Evolutionary conservation across 2,797 vertebrate species (phyloP).

Genomic region (Coluber constrictor): DNA sequence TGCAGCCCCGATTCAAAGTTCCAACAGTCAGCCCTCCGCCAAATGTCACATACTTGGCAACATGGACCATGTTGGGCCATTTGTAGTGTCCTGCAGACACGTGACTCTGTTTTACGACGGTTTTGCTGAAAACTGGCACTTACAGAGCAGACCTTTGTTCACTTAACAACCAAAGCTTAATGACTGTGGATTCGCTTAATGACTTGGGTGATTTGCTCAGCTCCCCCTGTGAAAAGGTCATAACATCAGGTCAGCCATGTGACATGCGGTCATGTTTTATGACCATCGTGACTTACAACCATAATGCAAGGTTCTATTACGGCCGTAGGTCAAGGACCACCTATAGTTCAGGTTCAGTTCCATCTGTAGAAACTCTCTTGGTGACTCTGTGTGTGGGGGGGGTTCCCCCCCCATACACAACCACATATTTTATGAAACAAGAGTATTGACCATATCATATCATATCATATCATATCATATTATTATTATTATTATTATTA

Average conservation of each 20-base stretch:
- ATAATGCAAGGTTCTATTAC: background rate
- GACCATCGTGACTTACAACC: background rate
- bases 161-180: background rate
- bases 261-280: background rate
- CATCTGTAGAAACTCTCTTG: background rate
- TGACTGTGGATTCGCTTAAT: background rate
- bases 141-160: background rate
- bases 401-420: too few relatives aligned
- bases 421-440: too few relatives aligned
- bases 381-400: background rate
- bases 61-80: background rate
- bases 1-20: background rate
- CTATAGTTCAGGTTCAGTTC: background rate
- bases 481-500: too few relatives aligned
- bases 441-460: too few relatives aligned
- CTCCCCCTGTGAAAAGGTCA: background rate
- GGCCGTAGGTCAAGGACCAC: background rate
- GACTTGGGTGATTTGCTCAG: background rate
- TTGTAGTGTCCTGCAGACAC: too few relatives aligned
- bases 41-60: background rate
- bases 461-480: too few relatives aligned
- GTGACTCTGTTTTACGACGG: background rate
- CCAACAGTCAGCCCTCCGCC: background rate
- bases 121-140: background rate
- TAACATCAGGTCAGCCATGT: background rate